Percentiles rank a stretch among this genome's conserved stretches.
phyloP scores from a whole-genome alignment of 2,888 invertebrate species.

The Cheiracanthium punctorium region DNA sequence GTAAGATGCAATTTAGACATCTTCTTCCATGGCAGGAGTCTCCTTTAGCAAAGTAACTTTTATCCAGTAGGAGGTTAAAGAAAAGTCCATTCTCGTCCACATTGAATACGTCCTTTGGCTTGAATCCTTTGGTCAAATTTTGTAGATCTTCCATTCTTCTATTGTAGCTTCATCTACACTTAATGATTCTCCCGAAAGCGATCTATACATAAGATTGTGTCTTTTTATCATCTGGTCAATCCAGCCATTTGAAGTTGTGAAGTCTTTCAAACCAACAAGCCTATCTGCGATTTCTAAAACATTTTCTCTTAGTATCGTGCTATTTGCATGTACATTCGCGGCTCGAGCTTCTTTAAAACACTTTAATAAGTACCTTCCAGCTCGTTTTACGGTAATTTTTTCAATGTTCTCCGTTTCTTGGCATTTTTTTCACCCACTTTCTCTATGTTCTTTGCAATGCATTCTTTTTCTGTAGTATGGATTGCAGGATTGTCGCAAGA shows the following conservation, averaged over 20 bases:
- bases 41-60: no score
- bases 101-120: conserved; percentile 28
- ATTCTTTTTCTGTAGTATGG: background rate
- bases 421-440: no score
- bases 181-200: no score
- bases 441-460: background rate
- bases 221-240: conserved; percentile 21
- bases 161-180: background rate
- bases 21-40: no score
- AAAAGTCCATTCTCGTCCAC: background rate
- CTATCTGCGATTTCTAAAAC: background rate
- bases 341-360: no score
- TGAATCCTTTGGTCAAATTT: conserved; percentile 18
- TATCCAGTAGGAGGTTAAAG: no score
- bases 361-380: no score
- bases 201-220: conserved; percentile 11
- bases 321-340: no score
- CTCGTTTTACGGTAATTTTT: no score
- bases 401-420: no score
- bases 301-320: background rate
- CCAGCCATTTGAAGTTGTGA: conserved; percentile 26
- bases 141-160: conserved; percentile 29
- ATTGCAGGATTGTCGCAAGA: background rate
- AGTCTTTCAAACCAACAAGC: conserved; percentile 12
- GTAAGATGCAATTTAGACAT: no score